Evolutionary conservation across 2,797 vertebrate genomes (phyloP).

Genomic region (Buphagus erythrorhynchus): DNA sequence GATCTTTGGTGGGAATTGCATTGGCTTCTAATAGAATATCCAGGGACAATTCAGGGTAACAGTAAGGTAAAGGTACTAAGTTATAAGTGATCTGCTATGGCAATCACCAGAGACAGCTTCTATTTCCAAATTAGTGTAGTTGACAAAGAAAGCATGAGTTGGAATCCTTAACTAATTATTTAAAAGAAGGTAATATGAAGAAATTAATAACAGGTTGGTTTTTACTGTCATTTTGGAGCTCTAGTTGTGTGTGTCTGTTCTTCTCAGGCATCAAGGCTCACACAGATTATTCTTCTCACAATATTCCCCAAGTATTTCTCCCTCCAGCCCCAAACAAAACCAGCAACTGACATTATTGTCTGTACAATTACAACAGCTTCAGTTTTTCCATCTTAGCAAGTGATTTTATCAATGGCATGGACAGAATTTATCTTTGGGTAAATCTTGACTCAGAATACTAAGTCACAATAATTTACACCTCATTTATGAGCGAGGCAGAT

Average conservation of each 20-base stretch:
- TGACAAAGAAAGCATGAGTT: background rate
- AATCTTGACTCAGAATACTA: background rate
- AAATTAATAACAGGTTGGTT: fast-evolving
- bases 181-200: background rate
- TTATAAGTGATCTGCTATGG: background rate
- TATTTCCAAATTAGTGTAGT: background rate
- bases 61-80: background rate
- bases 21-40: background rate
- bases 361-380: background rate
- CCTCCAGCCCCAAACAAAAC: background rate
- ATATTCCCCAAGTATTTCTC: background rate
- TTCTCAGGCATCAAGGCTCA: background rate
- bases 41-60: background rate
- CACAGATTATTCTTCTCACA: background rate
- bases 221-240: background rate
- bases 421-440: background rate
- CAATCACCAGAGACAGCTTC: background rate
- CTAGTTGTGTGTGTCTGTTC: background rate
- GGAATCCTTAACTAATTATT: background rate
- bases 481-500: background rate
- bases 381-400: background rate
- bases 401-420: background rate
- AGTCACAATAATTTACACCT: background rate
- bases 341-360: background rate
- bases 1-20: background rate